These are phyloP conservation scores for Scomber scombrus DNA, from an alignment of 2,113 vertebrate genomes.

Conservation along the genomic window DNA sequence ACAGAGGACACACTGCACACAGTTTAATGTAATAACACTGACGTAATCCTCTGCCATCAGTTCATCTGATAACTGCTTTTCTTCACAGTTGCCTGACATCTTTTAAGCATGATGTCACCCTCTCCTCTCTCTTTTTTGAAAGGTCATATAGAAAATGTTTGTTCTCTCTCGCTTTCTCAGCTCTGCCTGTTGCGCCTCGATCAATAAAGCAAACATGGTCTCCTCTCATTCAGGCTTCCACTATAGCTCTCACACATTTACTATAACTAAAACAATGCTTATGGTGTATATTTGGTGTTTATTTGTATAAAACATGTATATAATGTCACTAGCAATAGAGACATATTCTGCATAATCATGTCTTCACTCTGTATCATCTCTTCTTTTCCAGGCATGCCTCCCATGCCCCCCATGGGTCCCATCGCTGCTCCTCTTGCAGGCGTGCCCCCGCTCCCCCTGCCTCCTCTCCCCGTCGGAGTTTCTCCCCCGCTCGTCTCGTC, in stretches of 20 bases:
- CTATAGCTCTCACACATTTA: background rate
- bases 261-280: no score
- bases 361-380: background rate
- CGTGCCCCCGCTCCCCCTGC: conserved; percentile 93
- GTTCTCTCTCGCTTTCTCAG: background rate
- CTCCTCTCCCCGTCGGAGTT: conserved; percentile 93
- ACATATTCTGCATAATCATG: no score
- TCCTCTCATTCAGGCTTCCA: background rate
- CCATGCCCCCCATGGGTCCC: conserved; percentile 86
- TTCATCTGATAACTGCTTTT: background rate
- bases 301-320: background rate
- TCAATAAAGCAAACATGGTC: conserved; percentile 1
- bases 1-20: background rate
- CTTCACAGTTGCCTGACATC: background rate
- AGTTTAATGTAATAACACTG: conserved; percentile 6
- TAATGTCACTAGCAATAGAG: background rate
- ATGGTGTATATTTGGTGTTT: no score
- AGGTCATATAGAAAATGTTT: conserved; percentile 9
- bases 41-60: background rate
- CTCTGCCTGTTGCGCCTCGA: background rate
- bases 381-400: conserved; percentile 87
- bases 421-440: conserved; percentile 85
- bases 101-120: background rate
- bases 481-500: conserved; percentile 94
- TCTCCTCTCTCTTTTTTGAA: background rate